Conservation (phyloP, 2,797 vertebrate species). For the Periparus ater region DNA sequence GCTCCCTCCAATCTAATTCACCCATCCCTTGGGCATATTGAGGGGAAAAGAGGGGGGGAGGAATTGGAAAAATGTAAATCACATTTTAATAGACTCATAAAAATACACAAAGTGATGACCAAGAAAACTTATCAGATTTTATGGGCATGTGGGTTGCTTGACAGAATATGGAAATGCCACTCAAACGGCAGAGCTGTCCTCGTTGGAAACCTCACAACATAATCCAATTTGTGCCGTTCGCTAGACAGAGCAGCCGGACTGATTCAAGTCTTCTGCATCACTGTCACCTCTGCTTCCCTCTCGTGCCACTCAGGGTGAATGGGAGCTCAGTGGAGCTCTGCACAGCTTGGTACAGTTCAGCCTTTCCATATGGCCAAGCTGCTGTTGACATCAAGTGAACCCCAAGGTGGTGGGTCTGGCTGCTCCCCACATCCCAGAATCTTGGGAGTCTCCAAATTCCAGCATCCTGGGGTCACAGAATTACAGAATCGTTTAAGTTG, state of each 20-base stretch:
- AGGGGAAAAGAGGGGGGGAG: not conserved
- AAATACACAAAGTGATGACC: conserved; percentile 60
- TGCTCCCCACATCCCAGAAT: not conserved
- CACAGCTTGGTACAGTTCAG: rapidly evolving
- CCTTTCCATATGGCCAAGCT: rapidly evolving
- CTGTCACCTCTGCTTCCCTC: conserved; percentile 41
- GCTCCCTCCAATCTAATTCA: conserved; percentile 58
- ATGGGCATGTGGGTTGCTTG: conserved; percentile 31
- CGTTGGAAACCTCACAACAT: not conserved
- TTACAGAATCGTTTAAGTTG: not conserved
- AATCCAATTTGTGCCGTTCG: not conserved
- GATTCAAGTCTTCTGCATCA: conserved; percentile 3
- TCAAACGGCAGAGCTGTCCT: conserved; percentile 48
- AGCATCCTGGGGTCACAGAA: not conserved
- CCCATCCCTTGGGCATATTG: conserved; percentile 48
- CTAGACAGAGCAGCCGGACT: conserved; percentile 22
- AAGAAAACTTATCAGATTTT: conserved; percentile 61
- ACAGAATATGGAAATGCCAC: conserved; percentile 63
- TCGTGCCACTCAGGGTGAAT: not conserved
- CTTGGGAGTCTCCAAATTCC: not conserved
- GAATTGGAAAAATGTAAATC: conserved; percentile 63
- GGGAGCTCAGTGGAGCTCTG: not conserved
- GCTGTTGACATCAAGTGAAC: too few relatives aligned
- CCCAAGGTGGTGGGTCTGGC: not conserved
- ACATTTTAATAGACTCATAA: conserved; percentile 69